These are phyloP conservation scores for Vanessa cardui DNA, from an alignment of 2,888 invertebrate genomes.

Conservation along the genomic window DNA sequence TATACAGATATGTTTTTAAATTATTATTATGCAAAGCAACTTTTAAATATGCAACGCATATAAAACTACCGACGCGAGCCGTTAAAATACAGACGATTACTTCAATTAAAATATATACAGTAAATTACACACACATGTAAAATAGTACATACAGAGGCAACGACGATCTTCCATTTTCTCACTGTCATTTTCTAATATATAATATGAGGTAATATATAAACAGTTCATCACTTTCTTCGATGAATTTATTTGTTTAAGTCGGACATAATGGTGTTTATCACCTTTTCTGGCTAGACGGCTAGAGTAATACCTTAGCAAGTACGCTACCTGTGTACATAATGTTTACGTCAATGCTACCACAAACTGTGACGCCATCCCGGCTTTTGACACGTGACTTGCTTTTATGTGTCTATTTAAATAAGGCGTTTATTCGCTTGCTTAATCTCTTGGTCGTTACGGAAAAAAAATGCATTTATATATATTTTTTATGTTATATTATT, in stretches of 20 bases:
- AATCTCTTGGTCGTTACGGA: neutral
- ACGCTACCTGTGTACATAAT: slow-evolving; percentile 40
- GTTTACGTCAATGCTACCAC: slow-evolving; percentile 44
- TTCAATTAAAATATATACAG: too few relatives aligned
- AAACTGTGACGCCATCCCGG: slow-evolving; percentile 38
- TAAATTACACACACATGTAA: too few relatives aligned
- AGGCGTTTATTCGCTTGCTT: slow-evolving; percentile 18
- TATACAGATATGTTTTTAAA: too few relatives aligned
- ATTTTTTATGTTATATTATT: too few relatives aligned
- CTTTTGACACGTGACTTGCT: slow-evolving; percentile 40
- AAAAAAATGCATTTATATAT: neutral
- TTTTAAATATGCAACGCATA: too few relatives aligned
- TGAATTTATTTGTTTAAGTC: neutral
- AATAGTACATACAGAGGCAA: too few relatives aligned
- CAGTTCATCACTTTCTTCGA: neutral
- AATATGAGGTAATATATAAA: too few relatives aligned
- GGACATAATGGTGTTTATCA: neutral
- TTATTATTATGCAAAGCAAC: too few relatives aligned
- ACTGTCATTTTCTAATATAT: too few relatives aligned
- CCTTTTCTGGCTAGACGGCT: neutral
- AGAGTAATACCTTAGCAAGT: slow-evolving; percentile 13
- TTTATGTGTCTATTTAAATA: slow-evolving; percentile 31
- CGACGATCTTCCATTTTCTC: too few relatives aligned
- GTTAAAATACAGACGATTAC: too few relatives aligned
- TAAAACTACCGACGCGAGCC: too few relatives aligned